These are phyloP conservation scores for Corella eumyota DNA, from an alignment of 23 tunicate genomes.

Conservation along the genomic window DNA sequence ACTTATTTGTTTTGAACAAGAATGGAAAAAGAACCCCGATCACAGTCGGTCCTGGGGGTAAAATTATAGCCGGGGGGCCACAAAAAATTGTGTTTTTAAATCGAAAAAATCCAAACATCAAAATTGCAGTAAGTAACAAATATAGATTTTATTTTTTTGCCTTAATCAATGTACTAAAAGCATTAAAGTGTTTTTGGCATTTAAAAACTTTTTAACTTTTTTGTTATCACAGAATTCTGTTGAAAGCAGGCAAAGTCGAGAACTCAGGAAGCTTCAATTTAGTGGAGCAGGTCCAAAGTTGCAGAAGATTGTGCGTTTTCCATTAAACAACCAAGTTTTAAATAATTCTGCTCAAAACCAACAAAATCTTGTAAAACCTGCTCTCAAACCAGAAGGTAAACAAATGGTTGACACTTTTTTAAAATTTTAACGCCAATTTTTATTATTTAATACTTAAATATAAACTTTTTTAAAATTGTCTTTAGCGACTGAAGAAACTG, in stretches of 20 bases:
- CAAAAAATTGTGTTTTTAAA: slow-evolving; percentile 37
- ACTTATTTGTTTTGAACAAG: slow-evolving; percentile 63
- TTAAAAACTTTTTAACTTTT: too few species aligned
- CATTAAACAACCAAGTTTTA: background rate
- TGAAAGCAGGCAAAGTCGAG: slow-evolving; percentile 3
- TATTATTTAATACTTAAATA: too few species aligned
- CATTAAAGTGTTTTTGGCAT: too few species aligned
- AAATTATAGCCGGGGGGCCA: slow-evolving; percentile 17
- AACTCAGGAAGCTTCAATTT: slow-evolving; percentile 22
- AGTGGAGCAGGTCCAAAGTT: slow-evolving; percentile 54
- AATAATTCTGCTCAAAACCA: too few species aligned
- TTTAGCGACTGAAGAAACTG: background rate
- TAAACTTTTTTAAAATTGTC: too few species aligned
- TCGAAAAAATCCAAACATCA: slow-evolving; percentile 4
- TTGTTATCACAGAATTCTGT: background rate
- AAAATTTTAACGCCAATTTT: too few species aligned
- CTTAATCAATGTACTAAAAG: too few species aligned
- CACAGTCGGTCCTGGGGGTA: slow-evolving; percentile 61
- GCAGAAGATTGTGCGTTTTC: slow-evolving; percentile 23
- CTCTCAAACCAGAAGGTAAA: too few species aligned
- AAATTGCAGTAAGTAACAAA: background rate
- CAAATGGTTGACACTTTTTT: too few species aligned
- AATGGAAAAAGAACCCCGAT: slow-evolving; percentile 75
- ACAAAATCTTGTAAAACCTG: too few species aligned
- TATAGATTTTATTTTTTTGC: too few species aligned